Evolutionary conservation across 37 sponge, comb jelly and placozoan species (phyloP).

Genomic region (Aplysina aerophoba): DNA sequence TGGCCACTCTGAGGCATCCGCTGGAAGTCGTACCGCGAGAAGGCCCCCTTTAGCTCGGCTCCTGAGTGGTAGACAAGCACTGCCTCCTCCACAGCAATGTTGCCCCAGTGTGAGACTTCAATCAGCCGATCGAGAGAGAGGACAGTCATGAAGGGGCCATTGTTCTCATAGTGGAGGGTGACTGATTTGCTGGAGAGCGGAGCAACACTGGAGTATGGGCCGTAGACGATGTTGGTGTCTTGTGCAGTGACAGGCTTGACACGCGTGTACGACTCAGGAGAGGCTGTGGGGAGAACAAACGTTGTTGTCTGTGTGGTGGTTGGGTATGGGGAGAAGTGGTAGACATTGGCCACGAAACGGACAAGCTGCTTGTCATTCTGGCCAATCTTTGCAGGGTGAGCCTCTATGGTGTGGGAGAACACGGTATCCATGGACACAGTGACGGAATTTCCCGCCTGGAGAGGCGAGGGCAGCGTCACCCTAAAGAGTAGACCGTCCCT

Average conservation of each 20-base stretch:
- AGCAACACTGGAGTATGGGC: constrained; percentile 75
- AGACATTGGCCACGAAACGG: constrained; percentile 70
- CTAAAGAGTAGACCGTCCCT: constrained; percentile 18
- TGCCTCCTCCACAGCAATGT: constrained; percentile 95
- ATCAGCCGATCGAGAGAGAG: constrained; percentile 69
- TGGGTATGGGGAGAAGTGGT: constrained; percentile 78
- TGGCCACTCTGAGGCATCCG: constrained; percentile 85
- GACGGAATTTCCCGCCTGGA: constrained; percentile 43
- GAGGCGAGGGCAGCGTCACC: constrained; percentile 45
- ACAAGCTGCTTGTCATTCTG: constrained; percentile 91
- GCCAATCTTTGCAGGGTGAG: constrained; percentile 77
- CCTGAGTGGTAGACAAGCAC: constrained; percentile 80
- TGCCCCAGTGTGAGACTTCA: constrained; percentile 99
- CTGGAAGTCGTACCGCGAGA: constrained; percentile 90
- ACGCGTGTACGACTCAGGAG: constrained; percentile 77
- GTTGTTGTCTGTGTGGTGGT: constrained; percentile 68
- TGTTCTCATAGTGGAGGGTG: constrained; percentile 91
- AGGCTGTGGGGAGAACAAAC: constrained; percentile 64
- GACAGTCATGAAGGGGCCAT: constrained; percentile 84
- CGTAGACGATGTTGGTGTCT: constrained; percentile 80
- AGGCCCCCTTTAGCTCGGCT: constrained; percentile 74
- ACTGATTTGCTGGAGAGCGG: constrained; percentile 50
- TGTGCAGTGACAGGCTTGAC: constrained; percentile 70
- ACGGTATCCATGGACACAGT: constrained; percentile 65
- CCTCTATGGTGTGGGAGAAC: constrained; percentile 57